Evolutionary conservation across 2,797 vertebrate species (phyloP), one percentile per base, ranked within the genome.

Genomic region (Scomberomorus guttatus): DNA sequence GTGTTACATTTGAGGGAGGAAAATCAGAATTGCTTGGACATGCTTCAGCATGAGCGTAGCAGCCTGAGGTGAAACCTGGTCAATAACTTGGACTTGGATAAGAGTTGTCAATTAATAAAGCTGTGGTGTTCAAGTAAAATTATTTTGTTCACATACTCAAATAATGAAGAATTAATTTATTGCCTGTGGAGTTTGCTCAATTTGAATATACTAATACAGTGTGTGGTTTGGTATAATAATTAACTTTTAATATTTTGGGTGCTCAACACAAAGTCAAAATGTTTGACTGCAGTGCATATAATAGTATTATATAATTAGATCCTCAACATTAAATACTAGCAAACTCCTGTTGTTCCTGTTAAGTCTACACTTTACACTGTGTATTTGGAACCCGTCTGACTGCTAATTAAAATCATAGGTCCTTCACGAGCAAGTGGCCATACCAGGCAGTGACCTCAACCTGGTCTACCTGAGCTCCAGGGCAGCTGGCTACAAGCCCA

Each of bases 381-480:
- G 78, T 22, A 44, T 72, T 66, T 91, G 84, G 83, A 91, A 82
- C 66, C 63, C n/a, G 46, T 70, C 85, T 90, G 83, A 88, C 88
- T 90, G 81, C 81, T 93, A 91, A 92, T 91, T 91, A 83, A 91
- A 85, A 75, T 83, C 71, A 0, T 82, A 99, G 98, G 98, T 99
- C 6, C 97, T 99, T 86, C 98, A 99, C 6, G 98, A 99, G 92
- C 97, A 99, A 94, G 98, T 98, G 0, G 94, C 97, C 78, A 97
- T 99, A 88, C 98, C 98, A 2, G 98, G 98, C 82, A 99, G 97
- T 0, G 98, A 99, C 91, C 86, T 99, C 90, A 97, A 97, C 92
- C 95, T 99, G 77, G 97, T 97, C 29, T 99, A 99, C 93, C 92
- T 99, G 92, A 99, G 98, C 93, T 99, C 98, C 87, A 96, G 98